Conservation (phyloP, 2,888 invertebrate species). For the Suillia variegata region DNA sequence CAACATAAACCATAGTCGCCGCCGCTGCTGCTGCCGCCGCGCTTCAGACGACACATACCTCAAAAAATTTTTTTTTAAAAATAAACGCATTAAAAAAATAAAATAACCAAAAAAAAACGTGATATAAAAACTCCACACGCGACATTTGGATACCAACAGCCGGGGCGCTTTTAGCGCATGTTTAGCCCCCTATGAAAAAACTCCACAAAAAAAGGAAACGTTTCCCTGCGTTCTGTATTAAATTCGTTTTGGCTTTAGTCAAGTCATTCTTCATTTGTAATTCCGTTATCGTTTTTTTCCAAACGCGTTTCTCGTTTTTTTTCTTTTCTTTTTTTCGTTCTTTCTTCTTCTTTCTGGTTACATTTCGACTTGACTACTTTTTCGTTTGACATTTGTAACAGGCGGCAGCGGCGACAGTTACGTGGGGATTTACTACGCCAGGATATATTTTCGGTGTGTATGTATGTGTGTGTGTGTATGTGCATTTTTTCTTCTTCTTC, state of each 20-base stretch:
- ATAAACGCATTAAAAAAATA: conserved; percentile 2
- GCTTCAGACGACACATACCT: conserved; percentile 29
- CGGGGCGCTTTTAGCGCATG: no score
- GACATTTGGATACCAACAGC: conserved; percentile 9
- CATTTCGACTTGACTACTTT: no score
- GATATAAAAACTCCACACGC: conserved; percentile 12
- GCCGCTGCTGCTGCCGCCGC: no score
- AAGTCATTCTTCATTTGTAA: conserved; percentile 45
- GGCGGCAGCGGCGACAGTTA: background rate
- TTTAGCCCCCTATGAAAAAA: conserved; percentile 26
- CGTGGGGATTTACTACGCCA: background rate
- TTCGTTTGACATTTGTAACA: conserved; percentile 9
- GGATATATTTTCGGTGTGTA: background rate
- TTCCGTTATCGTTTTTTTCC: conserved; percentile 36
- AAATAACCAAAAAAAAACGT: conserved; percentile 10
- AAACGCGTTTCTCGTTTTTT: conserved; percentile 12
- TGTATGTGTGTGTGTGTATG: background rate
- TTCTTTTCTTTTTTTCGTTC: background rate
- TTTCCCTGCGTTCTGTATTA: conserved; percentile 16
- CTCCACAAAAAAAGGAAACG: conserved; percentile 29
- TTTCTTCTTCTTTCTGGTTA: conserved; percentile 25
- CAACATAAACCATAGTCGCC: conserved; percentile 17
- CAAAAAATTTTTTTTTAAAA: no score
- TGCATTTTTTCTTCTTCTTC: no score
- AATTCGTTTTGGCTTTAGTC: conserved; percentile 34